Evolutionary conservation across 2,888 invertebrate genomes (phyloP).

Genomic region (Drosophila buzzatii): DNA sequence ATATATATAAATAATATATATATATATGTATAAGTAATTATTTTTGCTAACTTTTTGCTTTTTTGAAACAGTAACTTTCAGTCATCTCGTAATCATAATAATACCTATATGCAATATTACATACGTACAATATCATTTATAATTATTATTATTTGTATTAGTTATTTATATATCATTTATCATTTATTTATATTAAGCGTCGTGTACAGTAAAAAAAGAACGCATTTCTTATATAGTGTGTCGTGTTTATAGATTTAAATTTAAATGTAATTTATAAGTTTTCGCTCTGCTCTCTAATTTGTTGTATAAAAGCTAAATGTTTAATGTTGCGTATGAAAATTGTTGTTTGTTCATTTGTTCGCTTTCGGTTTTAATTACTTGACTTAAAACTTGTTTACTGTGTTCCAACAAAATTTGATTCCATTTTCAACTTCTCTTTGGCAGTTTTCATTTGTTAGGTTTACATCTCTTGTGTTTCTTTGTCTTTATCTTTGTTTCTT

Average conservation of each 20-base stretch:
- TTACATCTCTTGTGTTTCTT: constrained; percentile 27
- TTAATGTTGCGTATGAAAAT: constrained; percentile 71
- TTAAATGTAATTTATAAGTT: constrained; percentile 13
- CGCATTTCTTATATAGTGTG: constrained; percentile 80
- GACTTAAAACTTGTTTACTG: constrained; percentile 54
- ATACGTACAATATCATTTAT: constrained; percentile 64
- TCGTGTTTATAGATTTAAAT: constrained; percentile 63
- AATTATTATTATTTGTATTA: constrained; percentile 17
- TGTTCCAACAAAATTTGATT: constrained; percentile 61
- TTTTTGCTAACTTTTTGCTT: constrained; percentile 43
- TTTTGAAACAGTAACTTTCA: constrained; percentile 79
- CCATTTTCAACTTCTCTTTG: constrained; percentile 51
- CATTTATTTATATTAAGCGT: constrained; percentile 67
- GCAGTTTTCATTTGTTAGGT: constrained; percentile 76
- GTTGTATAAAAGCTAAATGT: constrained; percentile 73
- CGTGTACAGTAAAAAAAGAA: constrained; percentile 63
- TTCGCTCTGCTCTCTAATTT: constrained; percentile 21
- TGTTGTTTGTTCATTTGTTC: constrained; percentile 17
- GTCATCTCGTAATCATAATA: constrained; percentile 78
- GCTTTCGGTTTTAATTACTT: constrained; percentile 16
- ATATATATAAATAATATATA: constrained; percentile 43
- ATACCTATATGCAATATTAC: constrained; percentile 69
- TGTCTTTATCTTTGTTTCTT: constrained; percentile 13
- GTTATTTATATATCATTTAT: constrained; percentile 21
- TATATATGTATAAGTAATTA: constrained; percentile 56